Conservation (phyloP, 2,113 vertebrate species). For the Tragelaphus scriptus region DNA sequence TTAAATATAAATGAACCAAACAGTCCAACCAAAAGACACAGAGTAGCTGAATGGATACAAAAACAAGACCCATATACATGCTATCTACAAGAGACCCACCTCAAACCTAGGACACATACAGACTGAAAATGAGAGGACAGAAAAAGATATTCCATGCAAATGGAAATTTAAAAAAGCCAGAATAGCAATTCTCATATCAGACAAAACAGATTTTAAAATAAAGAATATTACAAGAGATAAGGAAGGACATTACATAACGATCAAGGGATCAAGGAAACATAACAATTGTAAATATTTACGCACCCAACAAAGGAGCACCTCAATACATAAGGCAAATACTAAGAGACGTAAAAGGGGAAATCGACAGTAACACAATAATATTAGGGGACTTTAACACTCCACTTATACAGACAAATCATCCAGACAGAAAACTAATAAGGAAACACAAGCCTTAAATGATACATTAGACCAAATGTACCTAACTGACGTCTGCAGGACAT, state of each 20-base stretch:
- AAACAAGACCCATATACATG: not conserved
- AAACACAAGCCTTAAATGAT: not conserved
- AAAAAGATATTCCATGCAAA: not conserved
- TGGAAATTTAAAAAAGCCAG: not conserved
- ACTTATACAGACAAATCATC: not conserved
- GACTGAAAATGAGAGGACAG: not conserved
- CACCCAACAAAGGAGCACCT: not conserved
- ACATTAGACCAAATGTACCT: not conserved
- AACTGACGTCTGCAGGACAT: not conserved
- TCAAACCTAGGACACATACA: not conserved
- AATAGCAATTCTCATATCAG: not conserved
- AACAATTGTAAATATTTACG: not conserved
- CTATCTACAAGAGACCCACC: not conserved
- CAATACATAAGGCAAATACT: not conserved
- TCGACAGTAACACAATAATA: not conserved
- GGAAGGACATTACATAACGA: not conserved
- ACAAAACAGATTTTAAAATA: not conserved
- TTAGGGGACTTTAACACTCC: not conserved
- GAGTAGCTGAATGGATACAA: not conserved
- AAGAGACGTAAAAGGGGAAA: not conserved
- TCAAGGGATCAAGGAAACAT: not conserved
- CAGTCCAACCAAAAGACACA: not conserved
- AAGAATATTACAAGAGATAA: not conserved
- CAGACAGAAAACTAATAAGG: not conserved
- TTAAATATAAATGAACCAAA: not conserved